Evolutionary conservation across 2,888 invertebrate genomes (phyloP).

Genomic region (Pedicia rivosa): DNA sequence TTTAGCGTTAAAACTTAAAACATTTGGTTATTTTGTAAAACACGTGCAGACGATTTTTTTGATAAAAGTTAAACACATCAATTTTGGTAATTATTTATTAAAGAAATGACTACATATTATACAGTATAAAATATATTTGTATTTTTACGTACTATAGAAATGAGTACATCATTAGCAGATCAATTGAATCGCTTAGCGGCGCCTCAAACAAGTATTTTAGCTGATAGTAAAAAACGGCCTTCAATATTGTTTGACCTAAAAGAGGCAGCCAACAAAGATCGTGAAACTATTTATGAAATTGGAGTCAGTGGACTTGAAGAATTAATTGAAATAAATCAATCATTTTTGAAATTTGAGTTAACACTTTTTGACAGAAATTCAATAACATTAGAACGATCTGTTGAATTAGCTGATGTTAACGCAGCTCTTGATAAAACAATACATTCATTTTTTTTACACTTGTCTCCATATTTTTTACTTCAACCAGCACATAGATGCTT

Average conservation of each 20-base stretch:
- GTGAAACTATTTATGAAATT: slow-evolving; percentile 71
- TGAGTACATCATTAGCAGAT: slow-evolving; percentile 59
- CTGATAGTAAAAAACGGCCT: slow-evolving; percentile 49
- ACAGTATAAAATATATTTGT: slow-evolving; percentile 8
- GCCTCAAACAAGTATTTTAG: slow-evolving; percentile 55
- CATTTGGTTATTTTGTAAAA: no score
- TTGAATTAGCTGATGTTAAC: slow-evolving; percentile 61
- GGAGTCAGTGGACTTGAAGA: slow-evolving; percentile 77
- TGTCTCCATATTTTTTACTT: slow-evolving; percentile 81
- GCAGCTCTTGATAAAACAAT: slow-evolving; percentile 57
- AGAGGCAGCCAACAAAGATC: slow-evolving; percentile 75
- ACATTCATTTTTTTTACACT: slow-evolving; percentile 55
- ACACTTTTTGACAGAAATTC: slow-evolving; percentile 64
- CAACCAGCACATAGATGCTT: slow-evolving; percentile 72
- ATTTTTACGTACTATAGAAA: slow-evolving; percentile 18
- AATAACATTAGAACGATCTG: slow-evolving; percentile 62
- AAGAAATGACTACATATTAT: no score
- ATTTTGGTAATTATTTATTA: no score
- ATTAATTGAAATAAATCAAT: slow-evolving; percentile 52
- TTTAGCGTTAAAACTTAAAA: no score
- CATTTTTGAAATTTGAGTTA: slow-evolving; percentile 55
- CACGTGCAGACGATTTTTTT: no score
- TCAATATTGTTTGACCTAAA: slow-evolving; percentile 81
- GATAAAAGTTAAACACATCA: no score
- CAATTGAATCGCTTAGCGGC: slow-evolving; percentile 59